phyloP scores from a whole-genome alignment of 1,140 invertebrate genomes.

The Parasteatoda tepidariorum region DNA sequence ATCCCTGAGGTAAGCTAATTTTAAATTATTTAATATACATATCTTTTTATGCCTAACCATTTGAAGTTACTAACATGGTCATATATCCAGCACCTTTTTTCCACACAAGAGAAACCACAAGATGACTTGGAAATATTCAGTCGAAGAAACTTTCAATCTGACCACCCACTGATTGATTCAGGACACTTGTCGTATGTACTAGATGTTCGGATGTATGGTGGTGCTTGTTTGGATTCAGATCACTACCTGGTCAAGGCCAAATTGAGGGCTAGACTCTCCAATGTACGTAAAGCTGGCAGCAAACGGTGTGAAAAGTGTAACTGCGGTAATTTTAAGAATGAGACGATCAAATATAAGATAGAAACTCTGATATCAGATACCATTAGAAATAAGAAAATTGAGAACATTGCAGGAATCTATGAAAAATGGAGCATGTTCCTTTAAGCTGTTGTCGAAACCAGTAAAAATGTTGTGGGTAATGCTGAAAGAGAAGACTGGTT shows the following conservation, averaged over 20 bases:
- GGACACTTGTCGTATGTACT: neutral
- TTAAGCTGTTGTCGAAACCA: neutral
- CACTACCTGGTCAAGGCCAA: neutral
- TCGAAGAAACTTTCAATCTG: neutral
- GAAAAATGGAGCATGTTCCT: conserved; percentile 1
- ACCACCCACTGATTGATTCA: neutral
- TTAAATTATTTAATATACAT: too few species aligned
- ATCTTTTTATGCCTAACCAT: too few species aligned
- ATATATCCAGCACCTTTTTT: conserved; percentile 5
- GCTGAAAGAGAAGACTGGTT: neutral
- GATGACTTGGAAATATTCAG: neutral
- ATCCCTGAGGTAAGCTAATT: too few species aligned
- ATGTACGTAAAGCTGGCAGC: neutral
- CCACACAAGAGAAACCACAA: neutral
- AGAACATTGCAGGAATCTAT: neutral
- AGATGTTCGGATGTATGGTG: neutral
- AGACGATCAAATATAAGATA: neutral
- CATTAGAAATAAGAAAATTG: neutral
- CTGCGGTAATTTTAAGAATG: neutral
- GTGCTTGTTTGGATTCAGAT: neutral
- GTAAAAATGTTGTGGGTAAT: neutral
- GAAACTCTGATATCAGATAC: neutral
- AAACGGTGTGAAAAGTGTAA: neutral
- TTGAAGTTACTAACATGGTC: too few species aligned
- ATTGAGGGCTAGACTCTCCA: neutral